phyloP scores from a whole-genome alignment of 1,140 invertebrate genomes.

The Lordiphosa stackelbergi region DNA sequence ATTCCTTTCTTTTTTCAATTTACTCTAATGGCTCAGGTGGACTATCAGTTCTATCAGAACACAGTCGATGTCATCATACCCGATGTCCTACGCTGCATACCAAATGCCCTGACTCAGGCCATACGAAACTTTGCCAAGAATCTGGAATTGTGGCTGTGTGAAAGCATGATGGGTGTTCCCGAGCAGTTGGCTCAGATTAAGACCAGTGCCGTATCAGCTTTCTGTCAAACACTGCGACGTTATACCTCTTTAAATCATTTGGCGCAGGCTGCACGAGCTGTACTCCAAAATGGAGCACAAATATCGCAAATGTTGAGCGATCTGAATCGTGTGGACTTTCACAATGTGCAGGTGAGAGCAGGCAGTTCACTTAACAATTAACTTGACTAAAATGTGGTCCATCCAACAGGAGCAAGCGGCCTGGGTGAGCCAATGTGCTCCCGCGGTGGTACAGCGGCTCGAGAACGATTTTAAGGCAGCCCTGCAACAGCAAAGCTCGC shows the following conservation, averaged over 20 bases:
- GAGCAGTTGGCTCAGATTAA: constrained; percentile 90
- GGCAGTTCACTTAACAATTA: neutral
- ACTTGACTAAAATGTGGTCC: neutral
- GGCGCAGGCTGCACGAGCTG: constrained; percentile 94
- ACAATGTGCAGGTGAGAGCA: constrained; percentile 90
- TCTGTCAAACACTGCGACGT: constrained; percentile 95
- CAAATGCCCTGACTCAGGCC: constrained; percentile 94
- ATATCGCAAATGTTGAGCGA: constrained; percentile 98
- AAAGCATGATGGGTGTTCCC: constrained; percentile 91
- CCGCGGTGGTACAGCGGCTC: constrained; percentile 89
- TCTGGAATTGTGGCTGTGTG: constrained; percentile 91
- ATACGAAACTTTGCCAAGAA: constrained; percentile 95
- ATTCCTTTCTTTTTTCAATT: neutral
- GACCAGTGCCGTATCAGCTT: constrained; percentile 90
- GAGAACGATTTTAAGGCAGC: constrained; percentile 97
- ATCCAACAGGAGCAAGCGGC: constrained; percentile 85
- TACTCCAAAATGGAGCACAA: constrained; percentile 96
- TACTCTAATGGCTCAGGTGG: constrained; percentile 79
- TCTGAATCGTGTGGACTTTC: constrained; percentile 97
- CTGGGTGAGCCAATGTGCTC: constrained; percentile 98
- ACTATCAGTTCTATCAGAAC: constrained; percentile 97
- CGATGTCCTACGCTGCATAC: constrained; percentile 96
- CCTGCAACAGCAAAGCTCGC: constrained; percentile 92
- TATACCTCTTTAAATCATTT: constrained; percentile 99
- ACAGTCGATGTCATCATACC: constrained; percentile 97